Base-by-base conservation (phyloP, 2,888 invertebrate species). In the Thera obeliscata region DNA sequence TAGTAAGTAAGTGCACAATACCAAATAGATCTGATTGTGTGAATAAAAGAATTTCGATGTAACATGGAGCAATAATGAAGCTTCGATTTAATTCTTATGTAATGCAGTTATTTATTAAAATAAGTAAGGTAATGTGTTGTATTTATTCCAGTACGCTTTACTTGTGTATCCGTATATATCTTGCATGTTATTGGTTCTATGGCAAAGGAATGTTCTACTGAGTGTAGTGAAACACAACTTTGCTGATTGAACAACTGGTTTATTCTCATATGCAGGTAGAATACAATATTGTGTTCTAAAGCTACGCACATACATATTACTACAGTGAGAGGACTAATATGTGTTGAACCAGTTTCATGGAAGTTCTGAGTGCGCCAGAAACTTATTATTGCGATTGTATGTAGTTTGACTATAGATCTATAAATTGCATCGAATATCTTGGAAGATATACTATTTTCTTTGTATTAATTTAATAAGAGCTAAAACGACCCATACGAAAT, bases 11-110 rank as follows among this genome's bases (percentile, higher is more conserved):
- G 76, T 76, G 77, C 77, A 76, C 76, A 76, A 70, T 74, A 75
- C 66, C 64, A 77, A 78, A 81, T 82, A 85, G 87, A 87, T 87
- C 87, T 87, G 86, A 86, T 76, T 77, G 77, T 77, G 78, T 78
- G 76, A 66, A 75, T 78, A 78, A 76, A 77, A 73, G 76, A 81
- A 79, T 81, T 79, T 80, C 76, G 74, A 79, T 76, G 78, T 71
- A 82, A 82, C 77, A 63, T 67, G 84, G 78, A 84, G 85, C 86
- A 84, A 82, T 85, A 82, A 68, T 56, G 36, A 81, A 54, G 85
- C 86, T 87, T 86, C 81, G 69, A 75, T 78, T 74, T 78, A 76
- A 76, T 76, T 77, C 71, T 64, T 59, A 62, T 75, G 57, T 64
- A 56, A 77, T 63, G 72, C 76, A 63, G 50, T 62, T 62, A 66